Base-by-base conservation (phyloP, 1,140 invertebrate species). In the Zaprionus gabonicus region DNA sequence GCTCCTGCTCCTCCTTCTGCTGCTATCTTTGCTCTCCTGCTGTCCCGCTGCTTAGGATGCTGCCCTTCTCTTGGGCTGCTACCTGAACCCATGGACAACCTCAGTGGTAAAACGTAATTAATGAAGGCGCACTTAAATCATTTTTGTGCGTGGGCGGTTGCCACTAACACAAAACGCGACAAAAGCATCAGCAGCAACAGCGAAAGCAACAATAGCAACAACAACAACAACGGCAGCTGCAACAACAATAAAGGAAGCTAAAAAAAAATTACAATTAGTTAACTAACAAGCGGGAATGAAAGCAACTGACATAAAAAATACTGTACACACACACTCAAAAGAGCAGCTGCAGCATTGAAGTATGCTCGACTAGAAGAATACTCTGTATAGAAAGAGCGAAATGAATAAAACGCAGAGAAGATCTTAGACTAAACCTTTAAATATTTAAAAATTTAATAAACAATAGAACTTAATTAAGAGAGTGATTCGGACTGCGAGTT, bases 101-200 rank as follows among this genome's bases (percentile, higher is more conserved):
- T 71, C 57, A 31, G 66, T 49, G 72, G 66, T 60, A 49, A 88
- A 90, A 88, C 51, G 85, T 88, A 90, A 90, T 90, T 88, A 88
- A 88, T 88, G 85, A 79, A 85, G 81, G 85, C 85, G 79, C 78
- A 90, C 85, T 85, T 88, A 90, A 90, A 90, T 90, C 85, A 90
- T 88, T 88, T 88, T 80, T 80, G 85, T 85, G 85, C 81, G 85
- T 88, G 82, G 85, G 63, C 73, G 67, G 28, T 59, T 75, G 23
- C 72, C 67, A 59, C 53, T 64, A 70, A 75, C 72, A 63, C 59
- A 56, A 71, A 75, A 71, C 67, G 72, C 71, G 66, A 75, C 63
- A 68, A 73, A 63, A 74, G 63, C 64, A 68, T 74, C 71, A 49
- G 15, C 64, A 25, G 38, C 67, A 56, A n/a, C 68, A 65, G 20